Evolutionary conservation across 2,888 invertebrate genomes (phyloP), one percentile per base, ranked within the genome.

Genomic region (Erebia epiphron): DNA sequence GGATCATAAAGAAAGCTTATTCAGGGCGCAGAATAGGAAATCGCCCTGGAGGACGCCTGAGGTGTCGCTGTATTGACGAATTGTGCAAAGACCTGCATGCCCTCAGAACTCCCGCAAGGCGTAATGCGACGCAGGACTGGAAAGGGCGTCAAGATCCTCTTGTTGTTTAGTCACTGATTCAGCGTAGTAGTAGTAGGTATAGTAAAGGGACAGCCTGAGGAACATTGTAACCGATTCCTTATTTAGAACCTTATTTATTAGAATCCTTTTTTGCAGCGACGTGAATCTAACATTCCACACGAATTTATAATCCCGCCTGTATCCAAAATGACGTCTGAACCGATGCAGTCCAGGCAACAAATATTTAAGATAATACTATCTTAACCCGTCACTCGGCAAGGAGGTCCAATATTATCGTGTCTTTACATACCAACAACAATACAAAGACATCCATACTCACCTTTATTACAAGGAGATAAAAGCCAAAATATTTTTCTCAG

Each of bases 311-410:
- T 72, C 70, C 73, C 70, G 35, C 67, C 26, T 67, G 16, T 60
- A 54, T 69, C 68, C 64, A 61, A 76, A 75, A 73, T 76, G 74
- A 76, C 74, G 75, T 71, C 74, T 69, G 71, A 61, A 75, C 71
- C 76, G 72, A 75, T 75, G 75, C 74, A 73, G 67, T 72, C 75
- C 77, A 73, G 76, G 75, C 77, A 77, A 78, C 74, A 78, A 80
- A 79, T 80, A 80, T 79, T 79, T 80, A 80, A 80, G 79, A 80
- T 80, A 76, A 76, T 73, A 65, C 76, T 78, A 80, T 80, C 80
- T 76, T 65, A 74, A 75, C 77, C 78, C 76, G 79, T 79, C 79
- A 75, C 79, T 75, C 75, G 74, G 67, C 79, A 73, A 76, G 80
- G 79, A 78, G 80, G 79, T 78, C 80, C 77, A 72, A 68, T 69